These are phyloP conservation scores for Brachirus orientalis DNA, from an alignment of 2,113 vertebrate species.

Conservation along the genomic window DNA sequence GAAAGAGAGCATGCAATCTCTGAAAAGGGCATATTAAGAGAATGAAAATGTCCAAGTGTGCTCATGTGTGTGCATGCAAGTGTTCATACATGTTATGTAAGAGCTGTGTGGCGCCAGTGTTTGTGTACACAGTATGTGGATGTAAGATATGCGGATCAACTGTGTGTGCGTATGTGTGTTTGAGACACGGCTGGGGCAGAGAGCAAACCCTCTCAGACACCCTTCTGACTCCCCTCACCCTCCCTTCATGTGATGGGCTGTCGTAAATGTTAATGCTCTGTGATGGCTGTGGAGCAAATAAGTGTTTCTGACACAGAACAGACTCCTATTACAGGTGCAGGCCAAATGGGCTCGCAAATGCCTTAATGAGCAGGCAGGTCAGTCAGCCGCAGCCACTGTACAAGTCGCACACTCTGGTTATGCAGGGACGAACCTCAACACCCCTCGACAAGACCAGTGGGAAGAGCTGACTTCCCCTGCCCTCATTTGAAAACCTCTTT, in stretches of 20 bases:
- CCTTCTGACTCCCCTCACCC: slow-evolving; percentile 70
- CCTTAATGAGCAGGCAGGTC: slow-evolving; percentile 88
- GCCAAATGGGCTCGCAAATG: slow-evolving; percentile 80
- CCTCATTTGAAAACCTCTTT: slow-evolving; percentile 12
- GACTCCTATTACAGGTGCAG: slow-evolving; percentile 81
- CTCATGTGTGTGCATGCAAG: slow-evolving; percentile 19
- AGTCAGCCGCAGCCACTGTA: slow-evolving; percentile 82
- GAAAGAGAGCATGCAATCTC: slow-evolving; percentile 29
- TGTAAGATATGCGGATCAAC: slow-evolving; percentile 4
- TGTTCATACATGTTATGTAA: slow-evolving; percentile 31
- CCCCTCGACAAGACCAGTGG: slow-evolving; percentile 27
- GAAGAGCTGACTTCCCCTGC: slow-evolving; percentile 17
- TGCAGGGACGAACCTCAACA: slow-evolving; percentile 52
- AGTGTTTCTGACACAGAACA: slow-evolving; percentile 89
- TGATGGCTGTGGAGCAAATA: slow-evolving; percentile 89
- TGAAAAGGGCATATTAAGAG: slow-evolving; percentile 45
- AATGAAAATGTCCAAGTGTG: slow-evolving; percentile 46
- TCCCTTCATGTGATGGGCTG: slow-evolving; percentile 83
- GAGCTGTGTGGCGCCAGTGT: slow-evolving; percentile 5
- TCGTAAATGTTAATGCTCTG: slow-evolving; percentile 89
- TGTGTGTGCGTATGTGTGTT: slow-evolving; percentile 6
- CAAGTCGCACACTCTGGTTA: slow-evolving; percentile 68
- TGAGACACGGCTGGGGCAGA: slow-evolving; percentile 29
- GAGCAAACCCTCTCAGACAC: slow-evolving; percentile 65
- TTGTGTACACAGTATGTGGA: slow-evolving; percentile 8